Evolutionary conservation across 1,140 invertebrate genomes (phyloP), one percentile per base, ranked within the genome.

Genomic region (Hycleus cichorii): DNA sequence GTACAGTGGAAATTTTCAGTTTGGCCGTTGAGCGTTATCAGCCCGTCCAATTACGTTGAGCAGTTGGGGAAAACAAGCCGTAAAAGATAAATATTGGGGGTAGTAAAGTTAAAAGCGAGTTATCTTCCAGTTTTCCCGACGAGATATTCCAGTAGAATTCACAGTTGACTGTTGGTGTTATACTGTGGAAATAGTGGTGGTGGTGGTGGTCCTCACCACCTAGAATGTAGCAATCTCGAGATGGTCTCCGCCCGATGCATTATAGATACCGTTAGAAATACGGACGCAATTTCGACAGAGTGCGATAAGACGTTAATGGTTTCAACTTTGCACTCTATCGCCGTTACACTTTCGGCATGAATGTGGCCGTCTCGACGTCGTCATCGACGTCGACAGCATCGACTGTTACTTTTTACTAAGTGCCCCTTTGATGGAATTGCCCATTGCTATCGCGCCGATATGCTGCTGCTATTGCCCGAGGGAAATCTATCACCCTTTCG

Each of bases 401-500:
- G 32, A 4, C 40, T 42, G 40, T 42, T 3, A 4, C 3, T 42
- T 4, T 42, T 3, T 42, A 42, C 40, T 42, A 32, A 32, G 32
- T 42, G 51, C 26, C 51, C 38, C 52, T 55, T 18, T 55, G 52
- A 55, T 55, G 52, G 52, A 55, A 55, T 57, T 57, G 49, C 56
- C 47, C 47, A 57, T 40, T 48, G 64, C 43, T 51, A 60, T 60
- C 58, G 59, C 58, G 52, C 55, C 61, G 56, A 58, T 62, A 62
- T 64, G 63, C 52, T 55, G 25, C 49, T 50, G 58, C 52, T 55
- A 39, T 51, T 48, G 58, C 69, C 62, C 67, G 52, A 52, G 72
- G 72, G 72, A 74, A 72, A 74, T 72, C 69, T 70, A 70, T 72
- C 70, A 74, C 72, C 72, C 72, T 74, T 74, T 74, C 70, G 66